Evolutionary conservation across 1,140 invertebrate genomes (phyloP), one percentile per base, ranked within the genome.

Genomic region (Danaus melanippus): DNA sequence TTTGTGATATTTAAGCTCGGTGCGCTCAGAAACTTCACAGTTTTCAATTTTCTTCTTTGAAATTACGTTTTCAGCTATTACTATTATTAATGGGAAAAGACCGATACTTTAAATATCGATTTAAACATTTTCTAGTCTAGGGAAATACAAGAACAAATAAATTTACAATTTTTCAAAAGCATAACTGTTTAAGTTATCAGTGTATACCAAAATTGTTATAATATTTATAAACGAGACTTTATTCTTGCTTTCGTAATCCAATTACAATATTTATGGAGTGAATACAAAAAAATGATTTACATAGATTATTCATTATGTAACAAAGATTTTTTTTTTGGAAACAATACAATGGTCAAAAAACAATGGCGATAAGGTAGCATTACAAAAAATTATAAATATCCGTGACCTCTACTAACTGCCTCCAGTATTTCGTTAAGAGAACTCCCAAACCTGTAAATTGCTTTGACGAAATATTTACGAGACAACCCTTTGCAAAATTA

Each of bases 371-470:
- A 44, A 32, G 21, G 21, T 32, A 32, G 21, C 21, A 32, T 32
- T 32, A 0, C 56, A 64, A 69, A 75, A 76, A 75, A 76, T 77
- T 78, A 76, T 76, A 78, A 76, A 77, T 72, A 77, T 66, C 62
- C 69, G 62, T 62, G 61, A 60, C 64, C 64, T 69, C 64, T 32
- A 76, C 73, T 79, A 78, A 79, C 69, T 71, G 69, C 12, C 54
- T 58, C 72, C 67, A 74, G 71, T 79, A 79, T 80, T 80, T 68
- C 72, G 76, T 80, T 81, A 84, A 84, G 77, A 82, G 79, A 73
- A 82, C 80, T 77, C 72, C 74, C 76, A 76, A 71, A 72, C 74
- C 75, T 69, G 79, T 84, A 84, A 84, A 84, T 84, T 84, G 73
- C 69, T 71, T 77, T 65, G 61, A 62, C 71, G 71, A 80, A 77